phyloP scores from a whole-genome alignment of 2,797 vertebrate species.

The Ptychadena robeensis region DNA sequence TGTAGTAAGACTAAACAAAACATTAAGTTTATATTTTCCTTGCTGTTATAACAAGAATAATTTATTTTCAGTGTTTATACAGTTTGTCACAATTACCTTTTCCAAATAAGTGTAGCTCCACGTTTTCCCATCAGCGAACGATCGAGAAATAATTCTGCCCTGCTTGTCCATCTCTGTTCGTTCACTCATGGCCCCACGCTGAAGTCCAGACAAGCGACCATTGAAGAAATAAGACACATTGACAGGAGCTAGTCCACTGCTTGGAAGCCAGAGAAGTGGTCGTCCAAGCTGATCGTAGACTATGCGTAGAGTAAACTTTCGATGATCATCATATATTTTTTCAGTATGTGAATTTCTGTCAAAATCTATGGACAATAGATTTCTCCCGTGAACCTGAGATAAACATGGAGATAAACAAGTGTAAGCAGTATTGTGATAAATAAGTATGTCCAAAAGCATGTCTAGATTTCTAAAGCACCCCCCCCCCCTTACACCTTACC shows the following conservation, averaged over 20 bases:
- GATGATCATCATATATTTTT: constrained; percentile 98
- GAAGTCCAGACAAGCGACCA: constrained; percentile 90
- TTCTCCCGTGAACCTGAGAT: constrained; percentile 91
- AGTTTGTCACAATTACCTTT: constrained; percentile 76
- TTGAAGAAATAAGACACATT: constrained; percentile 94
- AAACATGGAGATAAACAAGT: constrained; percentile 30
- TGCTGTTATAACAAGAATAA: background rate
- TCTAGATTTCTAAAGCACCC: background rate
- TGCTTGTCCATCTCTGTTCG: constrained; percentile 92
- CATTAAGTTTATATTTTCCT: too few species aligned
- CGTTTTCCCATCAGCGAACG: constrained; percentile 94
- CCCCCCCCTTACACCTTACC: too few species aligned
- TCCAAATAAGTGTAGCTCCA: constrained; percentile 99
- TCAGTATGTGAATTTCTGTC: constrained; percentile 97
- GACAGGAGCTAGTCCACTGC: constrained; percentile 95
- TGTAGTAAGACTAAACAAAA: too few species aligned
- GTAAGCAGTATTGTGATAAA: background rate
- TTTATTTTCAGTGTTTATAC: background rate
- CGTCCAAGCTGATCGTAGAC: constrained; percentile 96
- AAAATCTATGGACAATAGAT: constrained; percentile 95
- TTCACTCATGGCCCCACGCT: constrained; percentile 97
- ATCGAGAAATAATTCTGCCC: constrained; percentile 89
- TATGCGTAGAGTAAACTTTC: constrained; percentile 95
- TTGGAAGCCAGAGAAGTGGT: constrained; percentile 96
- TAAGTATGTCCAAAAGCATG: too few species aligned